These are phyloP conservation scores for Gryon sp. DNA, from an alignment of 1,140 invertebrate species.

Conservation along the genomic window DNA sequence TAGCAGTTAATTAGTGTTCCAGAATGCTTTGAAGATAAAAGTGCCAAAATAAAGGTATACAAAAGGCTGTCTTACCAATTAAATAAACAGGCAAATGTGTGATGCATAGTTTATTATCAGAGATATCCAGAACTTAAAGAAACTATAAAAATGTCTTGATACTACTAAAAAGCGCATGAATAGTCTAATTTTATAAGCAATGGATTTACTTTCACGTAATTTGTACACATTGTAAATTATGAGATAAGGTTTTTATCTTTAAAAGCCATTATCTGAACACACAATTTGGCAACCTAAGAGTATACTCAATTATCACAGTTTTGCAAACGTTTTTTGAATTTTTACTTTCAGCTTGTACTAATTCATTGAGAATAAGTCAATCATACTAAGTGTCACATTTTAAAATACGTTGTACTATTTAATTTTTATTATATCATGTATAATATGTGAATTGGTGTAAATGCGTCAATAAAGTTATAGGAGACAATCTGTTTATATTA, in stretches of 20 bases:
- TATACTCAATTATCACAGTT: constrained; percentile 25
- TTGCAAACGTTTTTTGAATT: background rate
- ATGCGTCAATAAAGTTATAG: too few species aligned
- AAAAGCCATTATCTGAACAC: constrained; percentile 29
- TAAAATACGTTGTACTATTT: too few species aligned
- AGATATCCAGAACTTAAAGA: too few species aligned
- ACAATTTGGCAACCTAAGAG: constrained; percentile 20
- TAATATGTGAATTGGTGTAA: too few species aligned
- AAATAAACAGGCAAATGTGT: constrained; percentile 5
- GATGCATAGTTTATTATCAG: constrained; percentile 34
- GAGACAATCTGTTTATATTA: background rate
- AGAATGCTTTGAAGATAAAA: constrained; percentile 38
- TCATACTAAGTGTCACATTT: too few species aligned
- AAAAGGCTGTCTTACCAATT: constrained; percentile 25
- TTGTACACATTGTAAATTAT: constrained; percentile 57
- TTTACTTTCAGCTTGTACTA: background rate
- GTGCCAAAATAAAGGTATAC: background rate
- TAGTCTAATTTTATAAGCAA: constrained; percentile 54
- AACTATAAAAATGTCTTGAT: constrained; percentile 24
- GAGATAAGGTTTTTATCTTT: constrained; percentile 55
- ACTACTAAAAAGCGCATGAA: constrained; percentile 36
- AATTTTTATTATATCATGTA: too few species aligned
- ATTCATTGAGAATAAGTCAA: too few species aligned
- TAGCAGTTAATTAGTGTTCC: constrained; percentile 18
- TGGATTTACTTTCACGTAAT: constrained; percentile 42